These are phyloP conservation scores for Phymastichus coffea DNA, from an alignment of 1,140 invertebrate species.

Conservation along the genomic window DNA sequence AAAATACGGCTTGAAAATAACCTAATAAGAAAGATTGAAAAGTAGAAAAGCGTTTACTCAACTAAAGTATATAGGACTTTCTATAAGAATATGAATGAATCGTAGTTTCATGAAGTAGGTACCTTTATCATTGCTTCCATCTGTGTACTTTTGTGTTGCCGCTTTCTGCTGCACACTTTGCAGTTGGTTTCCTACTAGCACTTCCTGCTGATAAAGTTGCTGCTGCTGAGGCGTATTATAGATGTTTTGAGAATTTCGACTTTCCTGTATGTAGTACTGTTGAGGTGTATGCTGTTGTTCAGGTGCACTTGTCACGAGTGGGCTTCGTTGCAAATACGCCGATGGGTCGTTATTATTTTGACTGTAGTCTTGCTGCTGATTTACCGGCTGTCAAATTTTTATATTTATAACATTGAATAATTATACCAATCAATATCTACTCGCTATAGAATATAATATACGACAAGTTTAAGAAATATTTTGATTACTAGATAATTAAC, in stretches of 20 bases:
- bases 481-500: too few relatives aligned
- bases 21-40: too few relatives aligned
- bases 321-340: conserved; percentile 27
- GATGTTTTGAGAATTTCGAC: conserved; percentile 9
- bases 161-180: conserved; percentile 45
- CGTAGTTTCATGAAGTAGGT: too few relatives aligned
- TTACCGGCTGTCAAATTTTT: conserved; percentile 23
- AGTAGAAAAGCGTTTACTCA: too few relatives aligned
- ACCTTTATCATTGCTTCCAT: conserved; percentile 37
- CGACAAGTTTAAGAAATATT: too few relatives aligned
- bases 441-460: too few relatives aligned
- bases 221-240: conserved; percentile 26
- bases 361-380: conserved; percentile 34
- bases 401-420: too few relatives aligned
- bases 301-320: background rate
- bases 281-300: conserved; percentile 28
- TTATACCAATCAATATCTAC: too few relatives aligned
- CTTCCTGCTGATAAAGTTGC: conserved; percentile 41
- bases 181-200: conserved; percentile 43
- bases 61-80: too few relatives aligned
- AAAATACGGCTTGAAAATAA: too few relatives aligned
- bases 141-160: conserved; percentile 36
- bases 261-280: conserved; percentile 12
- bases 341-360: conserved; percentile 25
- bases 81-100: too few relatives aligned